Conservation (phyloP, 37 sponge, comb jelly and placozoan species). For the Tethya wilhelma region DNA sequence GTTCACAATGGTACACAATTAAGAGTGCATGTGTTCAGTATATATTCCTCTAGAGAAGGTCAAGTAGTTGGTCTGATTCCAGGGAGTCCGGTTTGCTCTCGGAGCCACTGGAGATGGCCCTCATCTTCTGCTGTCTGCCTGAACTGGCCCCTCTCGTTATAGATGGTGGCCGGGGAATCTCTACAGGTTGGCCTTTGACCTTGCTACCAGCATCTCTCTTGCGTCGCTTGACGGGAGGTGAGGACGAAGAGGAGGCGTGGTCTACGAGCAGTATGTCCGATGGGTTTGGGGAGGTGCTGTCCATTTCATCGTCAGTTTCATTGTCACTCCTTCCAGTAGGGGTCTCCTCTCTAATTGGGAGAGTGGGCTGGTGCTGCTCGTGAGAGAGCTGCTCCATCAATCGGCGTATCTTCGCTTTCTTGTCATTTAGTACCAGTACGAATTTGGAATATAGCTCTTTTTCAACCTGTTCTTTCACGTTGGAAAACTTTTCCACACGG, state of each 20-base stretch:
- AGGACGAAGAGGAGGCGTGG: no score
- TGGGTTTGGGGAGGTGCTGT: no score
- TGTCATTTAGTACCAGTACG: constrained; percentile 71
- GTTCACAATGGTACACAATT: no score
- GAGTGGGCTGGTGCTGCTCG: no score
- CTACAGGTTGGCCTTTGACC: neutral
- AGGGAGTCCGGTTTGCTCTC: constrained; percentile 18
- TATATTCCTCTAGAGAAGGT: no score
- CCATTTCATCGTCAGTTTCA: neutral
- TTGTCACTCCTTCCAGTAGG: neutral
- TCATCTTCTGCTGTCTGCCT: neutral
- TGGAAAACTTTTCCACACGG: constrained; percentile 31
- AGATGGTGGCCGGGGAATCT: neutral
- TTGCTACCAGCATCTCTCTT: neutral
- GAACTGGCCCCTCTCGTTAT: neutral
- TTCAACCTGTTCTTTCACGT: constrained; percentile 55
- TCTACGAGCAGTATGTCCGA: no score
- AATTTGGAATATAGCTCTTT: constrained; percentile 74
- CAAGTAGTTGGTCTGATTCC: constrained; percentile 20
- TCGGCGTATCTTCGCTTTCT: constrained; percentile 69
- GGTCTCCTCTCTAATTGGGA: neutral
- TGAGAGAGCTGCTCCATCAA: no score
- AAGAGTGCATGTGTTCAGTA: no score
- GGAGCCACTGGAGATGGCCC: neutral
- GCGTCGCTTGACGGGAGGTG: constrained; percentile 40